These are phyloP conservation scores for Rana temporaria DNA, from an alignment of 2,113 vertebrate species.

Conservation along the genomic window DNA sequence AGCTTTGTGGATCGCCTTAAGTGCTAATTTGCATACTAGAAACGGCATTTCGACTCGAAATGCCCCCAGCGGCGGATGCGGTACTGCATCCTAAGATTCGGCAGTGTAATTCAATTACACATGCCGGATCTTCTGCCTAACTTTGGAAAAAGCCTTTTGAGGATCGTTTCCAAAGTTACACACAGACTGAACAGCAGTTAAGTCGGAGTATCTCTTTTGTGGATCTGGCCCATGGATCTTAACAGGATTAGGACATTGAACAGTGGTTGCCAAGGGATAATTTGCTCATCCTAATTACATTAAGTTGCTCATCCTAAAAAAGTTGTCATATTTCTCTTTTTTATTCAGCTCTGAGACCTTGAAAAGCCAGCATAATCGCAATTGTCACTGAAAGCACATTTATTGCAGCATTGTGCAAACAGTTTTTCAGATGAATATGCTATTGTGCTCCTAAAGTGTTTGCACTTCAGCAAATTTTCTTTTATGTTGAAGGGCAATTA, in stretches of 20 bases:
- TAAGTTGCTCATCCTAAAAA: too few species aligned
- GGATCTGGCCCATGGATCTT: neutral
- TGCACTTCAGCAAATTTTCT: conserved; percentile 34
- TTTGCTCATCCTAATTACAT: conserved; percentile 17
- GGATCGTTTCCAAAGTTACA: too few species aligned
- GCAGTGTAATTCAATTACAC: too few species aligned
- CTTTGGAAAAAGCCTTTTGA: too few species aligned
- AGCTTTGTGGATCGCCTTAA: too few species aligned
- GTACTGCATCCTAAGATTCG: too few species aligned
- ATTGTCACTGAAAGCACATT: conserved; percentile 16
- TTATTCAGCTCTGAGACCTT: conserved; percentile 5
- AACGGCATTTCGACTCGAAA: too few species aligned
- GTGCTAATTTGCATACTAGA: too few species aligned
- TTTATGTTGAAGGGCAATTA: conserved; percentile 37
- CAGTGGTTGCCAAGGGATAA: neutral
- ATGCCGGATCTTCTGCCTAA: too few species aligned
- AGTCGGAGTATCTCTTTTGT: too few species aligned
- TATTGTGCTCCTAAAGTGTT: conserved; percentile 29
- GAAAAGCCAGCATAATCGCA: conserved; percentile 7
- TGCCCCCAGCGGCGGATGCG: too few species aligned
- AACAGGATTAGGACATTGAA: neutral
- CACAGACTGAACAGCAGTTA: too few species aligned
- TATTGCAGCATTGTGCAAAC: conserved; percentile 8
- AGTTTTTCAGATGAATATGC: conserved; percentile 27
- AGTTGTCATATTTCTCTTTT: neutral